phyloP scores from a whole-genome alignment of 2,888 invertebrate species.

The Acronicta leporina region DNA sequence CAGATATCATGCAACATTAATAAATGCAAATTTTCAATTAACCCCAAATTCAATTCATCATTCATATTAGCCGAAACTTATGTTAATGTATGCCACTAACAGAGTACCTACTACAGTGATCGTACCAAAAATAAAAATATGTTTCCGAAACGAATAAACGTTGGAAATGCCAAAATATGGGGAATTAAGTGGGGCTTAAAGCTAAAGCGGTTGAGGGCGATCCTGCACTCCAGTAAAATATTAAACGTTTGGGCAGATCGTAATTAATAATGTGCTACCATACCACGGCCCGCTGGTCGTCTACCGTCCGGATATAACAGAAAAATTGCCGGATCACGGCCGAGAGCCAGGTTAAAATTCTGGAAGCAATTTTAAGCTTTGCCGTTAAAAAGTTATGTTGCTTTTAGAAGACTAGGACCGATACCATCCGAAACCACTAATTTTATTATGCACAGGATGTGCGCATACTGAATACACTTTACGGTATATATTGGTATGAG shows the following conservation, averaged over 20 bases:
- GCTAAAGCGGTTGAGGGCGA: constrained; percentile 74
- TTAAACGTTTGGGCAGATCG: constrained; percentile 81
- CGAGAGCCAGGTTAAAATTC: constrained; percentile 73
- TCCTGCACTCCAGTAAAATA: constrained; percentile 83
- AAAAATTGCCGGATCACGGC: constrained; percentile 84
- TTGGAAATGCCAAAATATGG: constrained; percentile 79
- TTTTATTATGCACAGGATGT: constrained; percentile 61
- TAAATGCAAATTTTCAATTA: constrained; percentile 32
- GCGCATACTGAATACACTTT: constrained; percentile 33
- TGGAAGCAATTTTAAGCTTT: constrained; percentile 72
- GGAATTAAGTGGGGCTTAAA: constrained; percentile 82
- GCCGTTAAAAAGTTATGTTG: constrained; percentile 67
- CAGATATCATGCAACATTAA: constrained; percentile 6
- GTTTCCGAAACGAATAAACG: constrained; percentile 72
- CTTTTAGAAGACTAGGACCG: constrained; percentile 65
- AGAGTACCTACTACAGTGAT: constrained; percentile 53
- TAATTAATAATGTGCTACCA: constrained; percentile 85
- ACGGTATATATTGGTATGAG: no score
- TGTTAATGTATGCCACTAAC: constrained; percentile 40
- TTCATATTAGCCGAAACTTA: constrained; percentile 28
- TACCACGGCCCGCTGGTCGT: constrained; percentile 67
- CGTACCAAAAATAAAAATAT: constrained; percentile 71
- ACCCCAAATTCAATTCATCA: constrained; percentile 32
- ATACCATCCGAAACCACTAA: constrained; percentile 63
- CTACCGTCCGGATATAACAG: constrained; percentile 79